Evolutionary conservation across 2,888 invertebrate genomes (phyloP).

Genomic region (Willowsia nigromaculata): DNA sequence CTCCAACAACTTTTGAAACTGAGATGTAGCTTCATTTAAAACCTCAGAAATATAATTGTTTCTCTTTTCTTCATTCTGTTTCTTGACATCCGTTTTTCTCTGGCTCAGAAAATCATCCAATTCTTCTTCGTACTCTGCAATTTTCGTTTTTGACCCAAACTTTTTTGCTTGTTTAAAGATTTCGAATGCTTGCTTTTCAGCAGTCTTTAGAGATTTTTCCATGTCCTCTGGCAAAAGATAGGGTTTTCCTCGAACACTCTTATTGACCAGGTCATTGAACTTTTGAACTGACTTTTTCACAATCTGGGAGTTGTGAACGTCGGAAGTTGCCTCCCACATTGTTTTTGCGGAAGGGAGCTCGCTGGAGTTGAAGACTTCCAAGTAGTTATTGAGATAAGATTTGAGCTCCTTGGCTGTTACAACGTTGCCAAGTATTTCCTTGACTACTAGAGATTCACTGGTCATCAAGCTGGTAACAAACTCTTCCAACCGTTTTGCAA

Average conservation of each 20-base stretch:
- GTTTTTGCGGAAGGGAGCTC: constrained; percentile 27
- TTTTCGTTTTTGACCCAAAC: constrained; percentile 5
- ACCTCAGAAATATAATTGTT: background rate
- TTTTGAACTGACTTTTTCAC: background rate
- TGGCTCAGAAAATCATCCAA: background rate
- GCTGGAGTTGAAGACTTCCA: constrained; percentile 63
- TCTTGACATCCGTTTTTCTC: background rate
- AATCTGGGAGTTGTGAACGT: background rate
- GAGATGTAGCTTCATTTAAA: background rate
- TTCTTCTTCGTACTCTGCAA: background rate
- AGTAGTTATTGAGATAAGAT: constrained; percentile 33
- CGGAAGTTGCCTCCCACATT: constrained; percentile 43
- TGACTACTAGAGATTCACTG: constrained; percentile 23
- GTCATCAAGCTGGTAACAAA: constrained; percentile 36
- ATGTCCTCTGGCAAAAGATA: constrained; percentile 16
- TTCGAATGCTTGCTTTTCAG: background rate
- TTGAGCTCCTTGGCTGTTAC: constrained; percentile 49
- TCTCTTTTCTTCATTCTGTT: constrained; percentile 33
- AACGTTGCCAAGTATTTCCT: constrained; percentile 32
- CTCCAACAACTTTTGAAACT: background rate
- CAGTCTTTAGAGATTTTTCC: background rate
- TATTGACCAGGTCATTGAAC: constrained; percentile 1
- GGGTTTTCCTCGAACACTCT: background rate
- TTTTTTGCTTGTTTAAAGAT: constrained; percentile 42
- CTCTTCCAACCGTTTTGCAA: constrained; percentile 37